Evolutionary conservation across 1,140 invertebrate genomes (phyloP).

Genomic region (Orussus abietinus): DNA sequence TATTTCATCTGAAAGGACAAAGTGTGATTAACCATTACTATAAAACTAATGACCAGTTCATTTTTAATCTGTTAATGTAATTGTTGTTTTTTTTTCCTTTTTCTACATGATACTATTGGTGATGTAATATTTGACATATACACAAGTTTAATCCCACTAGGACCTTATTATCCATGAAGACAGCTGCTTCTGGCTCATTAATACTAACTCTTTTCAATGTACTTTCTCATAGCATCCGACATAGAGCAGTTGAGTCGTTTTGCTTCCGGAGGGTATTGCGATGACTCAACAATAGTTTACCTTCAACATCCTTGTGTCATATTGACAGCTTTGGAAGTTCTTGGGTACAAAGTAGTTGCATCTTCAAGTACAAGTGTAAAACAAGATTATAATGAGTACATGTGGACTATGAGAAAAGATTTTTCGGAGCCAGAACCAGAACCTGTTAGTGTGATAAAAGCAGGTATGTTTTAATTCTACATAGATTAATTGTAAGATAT

Average conservation of each 20-base stretch:
- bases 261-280: constrained; percentile 74
- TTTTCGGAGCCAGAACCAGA: constrained; percentile 73
- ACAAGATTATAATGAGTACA: constrained; percentile 83
- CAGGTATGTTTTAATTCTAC: constrained; percentile 31
- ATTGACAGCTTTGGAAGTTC: constrained; percentile 77
- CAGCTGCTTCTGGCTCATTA: too few species aligned
- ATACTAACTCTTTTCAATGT: too few species aligned
- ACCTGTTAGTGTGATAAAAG: constrained; percentile 37
- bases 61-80: not conserved
- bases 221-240: constrained; percentile 65
- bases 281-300: constrained; percentile 76
- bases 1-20: too few species aligned
- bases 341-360: constrained; percentile 81
- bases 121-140: too few species aligned
- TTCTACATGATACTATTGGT: too few species aligned
- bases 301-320: constrained; percentile 82
- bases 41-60: too few species aligned
- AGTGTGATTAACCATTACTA: too few species aligned
- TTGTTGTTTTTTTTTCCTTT: too few species aligned
- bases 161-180: too few species aligned
- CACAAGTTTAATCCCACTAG: too few species aligned
- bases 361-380: constrained; percentile 79
- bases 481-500: not conserved
- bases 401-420: constrained; percentile 89
- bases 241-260: constrained; percentile 75